These are phyloP conservation scores for Tragopan temminckii DNA, from an alignment of 2,797 vertebrate species.

Conservation along the genomic window DNA sequence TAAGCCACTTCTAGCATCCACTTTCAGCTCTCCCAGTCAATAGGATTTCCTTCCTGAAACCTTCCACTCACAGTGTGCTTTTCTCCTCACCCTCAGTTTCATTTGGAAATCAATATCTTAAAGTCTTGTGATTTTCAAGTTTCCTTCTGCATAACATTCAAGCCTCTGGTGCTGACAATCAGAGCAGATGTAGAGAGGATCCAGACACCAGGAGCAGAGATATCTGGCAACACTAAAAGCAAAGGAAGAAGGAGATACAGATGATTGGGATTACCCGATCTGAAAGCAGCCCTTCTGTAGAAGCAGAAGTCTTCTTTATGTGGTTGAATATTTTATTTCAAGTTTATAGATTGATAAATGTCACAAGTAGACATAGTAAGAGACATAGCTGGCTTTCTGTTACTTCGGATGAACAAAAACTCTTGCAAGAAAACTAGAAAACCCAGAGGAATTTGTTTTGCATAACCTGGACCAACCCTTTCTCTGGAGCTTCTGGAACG, in stretches of 20 bases:
- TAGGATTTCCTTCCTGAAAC: background rate
- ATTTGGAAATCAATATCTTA: background rate
- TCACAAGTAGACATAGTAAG: background rate
- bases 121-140: background rate
- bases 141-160: background rate
- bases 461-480: background rate
- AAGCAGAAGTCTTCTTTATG: background rate
- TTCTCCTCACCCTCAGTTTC: background rate
- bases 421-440: slow-evolving; percentile 5
- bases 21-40: background rate
- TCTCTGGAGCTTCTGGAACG: background rate
- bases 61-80: background rate
- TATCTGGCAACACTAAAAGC: background rate
- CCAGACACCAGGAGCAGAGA: background rate
- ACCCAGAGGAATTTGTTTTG: background rate
- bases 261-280: background rate
- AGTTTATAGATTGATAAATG: background rate
- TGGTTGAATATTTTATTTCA: background rate
- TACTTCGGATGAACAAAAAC: background rate
- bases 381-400: background rate
- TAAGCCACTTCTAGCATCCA: background rate
- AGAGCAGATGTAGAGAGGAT: background rate
- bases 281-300: background rate
- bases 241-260: background rate
- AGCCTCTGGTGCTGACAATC: background rate